These are phyloP conservation scores for Drepana falcataria DNA, from an alignment of 2,888 invertebrate species.

Conservation along the genomic window DNA sequence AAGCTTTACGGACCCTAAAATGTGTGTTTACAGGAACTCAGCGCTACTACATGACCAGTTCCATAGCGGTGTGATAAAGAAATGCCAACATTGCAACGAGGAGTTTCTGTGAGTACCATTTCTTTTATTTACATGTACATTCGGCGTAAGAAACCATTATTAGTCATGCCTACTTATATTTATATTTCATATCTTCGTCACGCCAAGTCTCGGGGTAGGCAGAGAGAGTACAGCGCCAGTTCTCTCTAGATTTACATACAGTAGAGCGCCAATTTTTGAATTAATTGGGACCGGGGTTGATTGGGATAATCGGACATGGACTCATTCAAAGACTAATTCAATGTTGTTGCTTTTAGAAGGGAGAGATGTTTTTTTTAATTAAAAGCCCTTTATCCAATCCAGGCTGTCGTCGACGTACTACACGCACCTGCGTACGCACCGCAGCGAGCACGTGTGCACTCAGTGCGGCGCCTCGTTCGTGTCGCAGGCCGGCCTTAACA, in stretches of 20 bases:
- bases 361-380: neutral
- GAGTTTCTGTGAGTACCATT: slow-evolving; percentile 50
- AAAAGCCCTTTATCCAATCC: slow-evolving; percentile 4
- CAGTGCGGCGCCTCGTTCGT: slow-evolving; percentile 64
- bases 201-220: too few relatives aligned
- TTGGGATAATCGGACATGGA: too few relatives aligned
- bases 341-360: too few relatives aligned
- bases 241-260: too few relatives aligned
- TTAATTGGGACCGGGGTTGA: too few relatives aligned
- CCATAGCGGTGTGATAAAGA: slow-evolving; percentile 54
- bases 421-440: slow-evolving; percentile 61
- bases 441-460: slow-evolving; percentile 52
- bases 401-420: slow-evolving; percentile 65
- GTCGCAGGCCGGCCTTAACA: slow-evolving; percentile 47
- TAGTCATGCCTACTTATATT: neutral
- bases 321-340: too few relatives aligned
- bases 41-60: slow-evolving; percentile 60
- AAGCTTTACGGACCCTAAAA: neutral
- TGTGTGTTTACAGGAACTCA: slow-evolving; percentile 36
- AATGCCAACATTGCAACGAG: slow-evolving; percentile 54
- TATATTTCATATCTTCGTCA: too few relatives aligned
- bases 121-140: neutral
- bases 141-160: too few relatives aligned
- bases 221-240: too few relatives aligned
- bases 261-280: too few relatives aligned